Conservation (phyloP, 2,888 invertebrate genomes). For the Eupithecia tripunctaria region DNA sequence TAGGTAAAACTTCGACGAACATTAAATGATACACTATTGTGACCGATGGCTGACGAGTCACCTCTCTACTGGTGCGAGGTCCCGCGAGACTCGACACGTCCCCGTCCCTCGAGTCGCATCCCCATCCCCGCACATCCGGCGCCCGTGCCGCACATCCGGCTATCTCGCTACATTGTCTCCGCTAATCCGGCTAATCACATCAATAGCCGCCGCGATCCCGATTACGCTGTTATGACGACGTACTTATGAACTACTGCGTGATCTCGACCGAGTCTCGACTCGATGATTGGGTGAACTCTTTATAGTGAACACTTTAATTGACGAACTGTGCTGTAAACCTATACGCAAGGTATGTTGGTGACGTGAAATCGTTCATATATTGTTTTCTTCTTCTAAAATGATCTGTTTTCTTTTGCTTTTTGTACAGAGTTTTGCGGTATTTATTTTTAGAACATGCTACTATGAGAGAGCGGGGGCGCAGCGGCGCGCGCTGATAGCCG, state of each 20-base stretch:
- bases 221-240: conserved; percentile 14
- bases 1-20: not conserved
- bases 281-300: not conserved
- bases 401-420: not conserved
- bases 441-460: not conserved
- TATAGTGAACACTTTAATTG: not conserved
- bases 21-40: not conserved
- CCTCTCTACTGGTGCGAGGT: not conserved
- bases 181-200: conserved; percentile 31
- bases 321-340: not conserved
- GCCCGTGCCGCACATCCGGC: conserved; percentile 20
- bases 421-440: not conserved
- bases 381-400: no score
- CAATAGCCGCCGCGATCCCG: conserved; percentile 27
- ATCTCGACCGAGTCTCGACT: not conserved
- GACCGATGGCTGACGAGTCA: not conserved
- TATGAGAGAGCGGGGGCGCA: no score
- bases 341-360: not conserved
- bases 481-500: not conserved
- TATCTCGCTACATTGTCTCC: conserved; percentile 23
- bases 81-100: not conserved
- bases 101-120: not conserved
- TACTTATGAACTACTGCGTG: not conserved
- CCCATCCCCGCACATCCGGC: conserved; percentile 4
- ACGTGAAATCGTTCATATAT: not conserved